Percentiles rank a stretch among this genome's conserved stretches.
These are phyloP conservation scores for Lepidonotus clava DNA, from an alignment of 2,888 invertebrate species.

Conservation along the genomic window DNA sequence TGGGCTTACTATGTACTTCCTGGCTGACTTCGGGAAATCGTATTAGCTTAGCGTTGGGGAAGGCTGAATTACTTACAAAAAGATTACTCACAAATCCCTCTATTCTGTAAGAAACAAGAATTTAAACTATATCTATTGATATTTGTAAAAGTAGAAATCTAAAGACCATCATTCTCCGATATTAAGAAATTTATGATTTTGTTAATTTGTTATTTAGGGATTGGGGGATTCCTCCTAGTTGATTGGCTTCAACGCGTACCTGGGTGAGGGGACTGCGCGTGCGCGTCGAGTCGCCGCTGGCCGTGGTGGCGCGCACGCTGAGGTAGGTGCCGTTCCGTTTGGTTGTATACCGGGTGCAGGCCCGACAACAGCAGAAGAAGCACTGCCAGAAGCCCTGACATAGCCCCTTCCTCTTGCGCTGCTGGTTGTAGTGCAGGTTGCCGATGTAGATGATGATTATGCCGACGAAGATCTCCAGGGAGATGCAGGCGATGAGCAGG, in stretches of 20 bases:
- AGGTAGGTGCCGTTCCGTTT: slow-evolving; percentile 63
- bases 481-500: slow-evolving; percentile 67
- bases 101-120: too few relatives aligned
- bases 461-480: slow-evolving; percentile 68
- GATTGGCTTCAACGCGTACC: too few relatives aligned
- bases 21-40: too few relatives aligned
- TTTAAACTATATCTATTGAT: too few relatives aligned
- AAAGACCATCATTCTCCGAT: too few relatives aligned
- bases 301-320: slow-evolving; percentile 61
- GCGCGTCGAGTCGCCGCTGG: slow-evolving; percentile 56
- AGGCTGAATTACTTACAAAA: too few relatives aligned
- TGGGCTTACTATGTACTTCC: too few relatives aligned
- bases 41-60: too few relatives aligned
- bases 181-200: not conserved
- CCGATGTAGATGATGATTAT: slow-evolving; percentile 69
- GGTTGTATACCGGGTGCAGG: slow-evolving; percentile 57
- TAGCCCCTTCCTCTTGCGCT: slow-evolving; percentile 52
- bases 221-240: slow-evolving; percentile 24
- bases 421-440: slow-evolving; percentile 54
- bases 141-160: too few relatives aligned
- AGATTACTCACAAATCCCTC: too few relatives aligned
- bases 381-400: slow-evolving; percentile 53
- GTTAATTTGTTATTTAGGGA: not conserved
- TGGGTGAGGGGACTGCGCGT: slow-evolving; percentile 52
- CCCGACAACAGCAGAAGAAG: slow-evolving; percentile 55